Percentiles rank a stretch among this genome's conserved stretches.
Evolutionary conservation across 2,888 invertebrate species (phyloP).

Genomic region (Iphiclides podalirius): DNA sequence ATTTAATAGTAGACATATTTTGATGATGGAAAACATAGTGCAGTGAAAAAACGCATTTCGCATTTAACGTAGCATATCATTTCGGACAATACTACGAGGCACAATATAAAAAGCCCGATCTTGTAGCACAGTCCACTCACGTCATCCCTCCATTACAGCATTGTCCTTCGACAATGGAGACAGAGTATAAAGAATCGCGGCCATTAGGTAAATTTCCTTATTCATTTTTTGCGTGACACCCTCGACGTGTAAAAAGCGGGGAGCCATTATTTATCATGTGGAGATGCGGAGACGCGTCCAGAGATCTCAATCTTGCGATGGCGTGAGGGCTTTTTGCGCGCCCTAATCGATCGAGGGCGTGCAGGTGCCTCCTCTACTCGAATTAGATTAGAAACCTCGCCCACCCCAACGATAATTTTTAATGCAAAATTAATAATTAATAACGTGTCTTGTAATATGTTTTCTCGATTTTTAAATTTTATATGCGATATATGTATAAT

Average conservation of each 20-base stretch:
- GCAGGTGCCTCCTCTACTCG: conserved; percentile 34
- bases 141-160: conserved; percentile 77
- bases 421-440: background rate
- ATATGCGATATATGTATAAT: no score
- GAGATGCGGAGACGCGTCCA: conserved; percentile 33
- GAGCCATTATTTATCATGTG: conserved; percentile 70
- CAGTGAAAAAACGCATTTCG: background rate
- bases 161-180: conserved; percentile 75
- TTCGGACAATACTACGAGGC: conserved; percentile 27
- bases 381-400: conserved; percentile 2
- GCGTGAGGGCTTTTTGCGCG: conserved; percentile 51
- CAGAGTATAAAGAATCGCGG: conserved; percentile 74
- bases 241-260: conserved; percentile 65
- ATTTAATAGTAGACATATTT: no score
- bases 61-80: conserved; percentile 16
- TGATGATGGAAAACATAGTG: no score
- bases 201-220: conserved; percentile 81
- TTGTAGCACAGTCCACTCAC: conserved; percentile 62
- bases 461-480: no score
- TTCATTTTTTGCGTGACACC: conserved; percentile 78
- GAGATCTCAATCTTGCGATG: conserved; percentile 65
- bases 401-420: conserved; percentile 2
- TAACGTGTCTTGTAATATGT: no score
- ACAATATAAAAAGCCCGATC: conserved; percentile 47
- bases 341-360: conserved; percentile 50